Percentiles rank a stretch among this genome's conserved stretches.
Evolutionary conservation across 1,140 invertebrate species (phyloP).

Genomic region (Cydia amplana): DNA sequence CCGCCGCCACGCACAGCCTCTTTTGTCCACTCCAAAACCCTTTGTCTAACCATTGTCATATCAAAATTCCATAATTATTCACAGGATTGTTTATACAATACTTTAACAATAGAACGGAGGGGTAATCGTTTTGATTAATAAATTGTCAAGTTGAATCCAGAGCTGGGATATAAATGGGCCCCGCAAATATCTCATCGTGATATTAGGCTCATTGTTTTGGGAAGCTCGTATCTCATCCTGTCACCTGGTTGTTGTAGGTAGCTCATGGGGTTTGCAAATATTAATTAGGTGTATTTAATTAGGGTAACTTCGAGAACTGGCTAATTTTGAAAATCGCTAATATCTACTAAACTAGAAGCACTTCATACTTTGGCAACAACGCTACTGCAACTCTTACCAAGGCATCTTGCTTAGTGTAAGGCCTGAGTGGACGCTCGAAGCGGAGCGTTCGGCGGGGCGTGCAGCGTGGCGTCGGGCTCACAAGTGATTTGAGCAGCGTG

Average conservation of each 20-base stretch:
- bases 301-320: too few species aligned
- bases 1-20: constrained; percentile 66
- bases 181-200: constrained; percentile 77
- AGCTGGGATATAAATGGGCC: constrained; percentile 78
- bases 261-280: constrained; percentile 44
- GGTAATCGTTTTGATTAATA: constrained; percentile 80
- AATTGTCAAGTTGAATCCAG: constrained; percentile 79
- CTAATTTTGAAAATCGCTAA: too few species aligned
- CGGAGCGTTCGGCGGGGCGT: too few species aligned
- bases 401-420: too few species aligned
- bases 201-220: constrained; percentile 77
- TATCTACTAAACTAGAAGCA: neutral
- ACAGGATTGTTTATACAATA: constrained; percentile 78
- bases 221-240: constrained; percentile 76
- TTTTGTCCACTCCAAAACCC: constrained; percentile 74
- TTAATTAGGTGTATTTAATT: neutral
- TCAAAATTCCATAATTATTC: constrained; percentile 80
- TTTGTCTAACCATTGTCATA: constrained; percentile 78
- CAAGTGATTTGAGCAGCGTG: too few species aligned
- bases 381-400: too few species aligned
- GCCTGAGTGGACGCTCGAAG: too few species aligned
- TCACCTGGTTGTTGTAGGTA: constrained; percentile 76
- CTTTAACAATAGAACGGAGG: constrained; percentile 77
- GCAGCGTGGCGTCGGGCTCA: too few species aligned
- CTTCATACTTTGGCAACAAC: too few species aligned